Base-by-base conservation (phyloP, 2,113 vertebrate species). In the Excalfactoria chinensis region DNA sequence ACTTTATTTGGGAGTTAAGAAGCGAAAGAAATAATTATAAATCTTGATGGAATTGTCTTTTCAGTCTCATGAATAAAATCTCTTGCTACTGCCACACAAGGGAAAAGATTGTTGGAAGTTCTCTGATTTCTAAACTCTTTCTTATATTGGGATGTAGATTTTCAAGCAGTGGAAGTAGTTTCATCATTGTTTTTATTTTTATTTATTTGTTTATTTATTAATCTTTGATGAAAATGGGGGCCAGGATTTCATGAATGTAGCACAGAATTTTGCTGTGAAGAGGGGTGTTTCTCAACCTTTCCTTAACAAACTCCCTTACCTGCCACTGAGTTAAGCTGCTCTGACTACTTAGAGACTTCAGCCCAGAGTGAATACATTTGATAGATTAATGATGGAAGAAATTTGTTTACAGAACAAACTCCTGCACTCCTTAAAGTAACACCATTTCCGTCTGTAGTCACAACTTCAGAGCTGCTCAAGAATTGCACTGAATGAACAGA, bases 1-100 rank as follows among this genome's bases (percentile, higher is more conserved):
- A 74, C 69, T 81, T 86, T 75, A 60, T 84, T 71, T 88, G 32
- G 41, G 25, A 77, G 26, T 69, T 68, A 66, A 51, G 92, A 89
- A 89, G 48, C 44, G 58, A 73, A 93, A 80, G 2, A 90, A 89
- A 48, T 91, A 78, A 78, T 92, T 88, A 35, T 68, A 84, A 63
- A 53, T 43, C 62, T 84, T 62, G 67, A 79, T 77, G 81, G 72
- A 56, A 81, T 62, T 73, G 34, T 78, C n/a, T 93, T 90, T 88
- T 89, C 30, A 40, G 26, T 80, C 46, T 72, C 70, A 63, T 83
- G 21, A 41, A 84, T 41, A 82, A 84, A 91, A 84, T 66, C 26
- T 71, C 30, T 68, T 78, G 80, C 21, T 15, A 43, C 11, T 76
- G 20, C 44, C 71, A 5, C 2, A 2, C 64, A 67, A 79, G 19